Evolutionary conservation across 1,140 invertebrate species (phyloP).

Genomic region (Magallana angulata): DNA sequence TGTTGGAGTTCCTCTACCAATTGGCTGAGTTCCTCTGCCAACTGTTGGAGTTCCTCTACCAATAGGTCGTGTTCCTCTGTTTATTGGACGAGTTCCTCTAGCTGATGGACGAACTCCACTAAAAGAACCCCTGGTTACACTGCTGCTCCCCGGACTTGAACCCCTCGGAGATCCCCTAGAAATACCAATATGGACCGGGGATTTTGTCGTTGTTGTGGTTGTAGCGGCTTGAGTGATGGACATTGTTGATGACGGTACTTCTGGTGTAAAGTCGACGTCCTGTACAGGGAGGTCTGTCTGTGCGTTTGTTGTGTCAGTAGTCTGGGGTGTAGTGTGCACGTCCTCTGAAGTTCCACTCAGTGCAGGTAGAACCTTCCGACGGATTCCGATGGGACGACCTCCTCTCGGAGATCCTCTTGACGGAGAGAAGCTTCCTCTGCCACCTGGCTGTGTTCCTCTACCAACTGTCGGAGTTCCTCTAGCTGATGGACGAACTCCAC

Average conservation of each 20-base stretch:
- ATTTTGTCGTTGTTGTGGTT: background rate
- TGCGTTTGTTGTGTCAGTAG: background rate
- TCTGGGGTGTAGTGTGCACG: background rate
- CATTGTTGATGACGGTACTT: background rate
- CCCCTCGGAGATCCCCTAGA: background rate
- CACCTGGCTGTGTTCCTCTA: background rate
- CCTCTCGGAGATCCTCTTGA: background rate
- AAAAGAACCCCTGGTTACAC: background rate
- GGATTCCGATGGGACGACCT: background rate
- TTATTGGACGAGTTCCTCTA: background rate
- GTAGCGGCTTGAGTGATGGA: too few relatives aligned
- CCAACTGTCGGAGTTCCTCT: background rate
- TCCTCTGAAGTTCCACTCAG: background rate
- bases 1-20: background rate
- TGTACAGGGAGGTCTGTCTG: background rate
- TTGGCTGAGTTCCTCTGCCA: background rate
- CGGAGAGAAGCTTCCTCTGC: background rate
- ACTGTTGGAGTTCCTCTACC: background rate
- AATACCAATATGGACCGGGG: background rate
- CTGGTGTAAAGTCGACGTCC: background rate
- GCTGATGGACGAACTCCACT: background rate
- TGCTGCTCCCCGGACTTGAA: background rate
- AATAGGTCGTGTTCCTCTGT: background rate
- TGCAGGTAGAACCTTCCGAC: background rate
- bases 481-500: background rate